phyloP scores from a whole-genome alignment of 2,888 invertebrate genomes.

The Thecocarcelia acutangulata region DNA sequence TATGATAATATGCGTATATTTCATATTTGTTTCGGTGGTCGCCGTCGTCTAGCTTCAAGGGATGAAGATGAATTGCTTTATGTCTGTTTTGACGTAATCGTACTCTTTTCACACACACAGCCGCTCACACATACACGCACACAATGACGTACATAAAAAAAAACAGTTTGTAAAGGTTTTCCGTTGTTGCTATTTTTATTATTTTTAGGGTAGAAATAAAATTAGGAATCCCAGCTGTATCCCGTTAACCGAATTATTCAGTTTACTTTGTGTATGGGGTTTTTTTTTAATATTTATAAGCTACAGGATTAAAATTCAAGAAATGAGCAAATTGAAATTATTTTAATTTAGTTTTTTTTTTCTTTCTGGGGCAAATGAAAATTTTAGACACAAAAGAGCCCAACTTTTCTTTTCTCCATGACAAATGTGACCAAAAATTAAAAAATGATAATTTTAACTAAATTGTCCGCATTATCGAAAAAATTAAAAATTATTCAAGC shows the following conservation, averaged over 20 bases:
- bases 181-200: constrained; percentile 35
- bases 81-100: constrained; percentile 79
- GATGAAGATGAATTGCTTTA: constrained; percentile 79
- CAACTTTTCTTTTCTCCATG: neutral
- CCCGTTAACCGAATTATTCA: constrained; percentile 62
- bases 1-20: constrained; percentile 76
- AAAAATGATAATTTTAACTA: too few species aligned
- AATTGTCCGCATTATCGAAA: too few species aligned
- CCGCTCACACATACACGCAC: constrained; percentile 24
- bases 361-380: neutral
- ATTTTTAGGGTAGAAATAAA: constrained; percentile 48
- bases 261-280: constrained; percentile 30
- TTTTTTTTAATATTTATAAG: constrained; percentile 54
- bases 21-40: constrained; percentile 69
- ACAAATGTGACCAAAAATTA: constrained; percentile 44
- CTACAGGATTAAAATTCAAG: constrained; percentile 66
- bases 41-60: constrained; percentile 70
- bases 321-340: constrained; percentile 68
- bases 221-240: constrained; percentile 65
- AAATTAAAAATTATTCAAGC: neutral
- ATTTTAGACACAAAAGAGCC: neutral
- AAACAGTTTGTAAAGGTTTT: neutral
- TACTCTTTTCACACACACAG: constrained; percentile 70
- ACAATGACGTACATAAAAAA: neutral
- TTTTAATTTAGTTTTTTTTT: constrained; percentile 22